phyloP scores from a whole-genome alignment of 2,888 invertebrate genomes.

The Criorhina ranunculi region DNA sequence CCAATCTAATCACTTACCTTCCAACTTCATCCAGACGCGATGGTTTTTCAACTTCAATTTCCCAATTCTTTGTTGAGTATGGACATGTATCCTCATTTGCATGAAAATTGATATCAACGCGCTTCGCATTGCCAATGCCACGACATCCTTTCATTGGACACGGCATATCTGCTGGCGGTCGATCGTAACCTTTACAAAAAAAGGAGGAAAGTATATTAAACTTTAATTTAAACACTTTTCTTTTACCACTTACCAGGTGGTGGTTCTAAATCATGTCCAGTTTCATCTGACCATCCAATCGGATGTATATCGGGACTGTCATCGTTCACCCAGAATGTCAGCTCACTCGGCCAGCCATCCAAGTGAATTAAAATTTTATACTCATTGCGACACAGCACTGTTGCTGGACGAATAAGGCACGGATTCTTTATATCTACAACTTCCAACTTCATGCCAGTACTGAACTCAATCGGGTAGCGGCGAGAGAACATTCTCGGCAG shows the following conservation, averaged over 20 bases:
- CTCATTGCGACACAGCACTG: conserved; percentile 90
- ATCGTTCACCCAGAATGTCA: conserved; percentile 95
- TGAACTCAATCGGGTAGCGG: conserved; percentile 91
- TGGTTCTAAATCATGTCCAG: conserved; percentile 93
- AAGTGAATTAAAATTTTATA: conserved; percentile 92
- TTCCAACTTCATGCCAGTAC: conserved; percentile 94
- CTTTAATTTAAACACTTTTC: not conserved
- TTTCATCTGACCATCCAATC: conserved; percentile 95
- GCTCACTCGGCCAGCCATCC: conserved; percentile 94
- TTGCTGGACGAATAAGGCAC: conserved; percentile 93
- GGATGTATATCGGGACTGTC: conserved; percentile 96
- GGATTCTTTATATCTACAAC: conserved; percentile 94
- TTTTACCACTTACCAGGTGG: conserved; percentile 88
- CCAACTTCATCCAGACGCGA: conserved; percentile 78
- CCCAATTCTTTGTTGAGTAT: conserved; percentile 86
- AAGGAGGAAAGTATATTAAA: no score
- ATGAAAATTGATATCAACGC: conserved; percentile 91
- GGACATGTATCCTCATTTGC: conserved; percentile 90
- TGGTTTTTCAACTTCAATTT: conserved; percentile 80
- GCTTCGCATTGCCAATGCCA: conserved; percentile 94
- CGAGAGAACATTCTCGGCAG: conserved; percentile 93
- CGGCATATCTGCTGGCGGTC: conserved; percentile 85
- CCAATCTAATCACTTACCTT: conserved; percentile 45
- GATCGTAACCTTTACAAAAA: conserved; percentile 85
- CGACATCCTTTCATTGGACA: conserved; percentile 95